phyloP scores from a whole-genome alignment of 2,797 vertebrate species.

The Mormyrops boulengeri region DNA sequence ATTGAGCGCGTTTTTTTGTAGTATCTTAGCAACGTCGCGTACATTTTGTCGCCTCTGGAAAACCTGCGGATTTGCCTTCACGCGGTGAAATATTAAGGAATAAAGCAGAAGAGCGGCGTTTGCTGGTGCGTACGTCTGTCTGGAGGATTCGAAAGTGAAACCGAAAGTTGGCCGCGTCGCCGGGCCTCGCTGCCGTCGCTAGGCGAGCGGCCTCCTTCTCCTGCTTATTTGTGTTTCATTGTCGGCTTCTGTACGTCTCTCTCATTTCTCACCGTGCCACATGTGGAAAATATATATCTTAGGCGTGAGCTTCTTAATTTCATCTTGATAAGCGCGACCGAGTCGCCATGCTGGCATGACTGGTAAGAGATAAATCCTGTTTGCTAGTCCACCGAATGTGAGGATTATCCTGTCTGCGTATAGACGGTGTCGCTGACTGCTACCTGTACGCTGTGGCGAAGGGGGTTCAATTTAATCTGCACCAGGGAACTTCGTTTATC shows the following conservation, averaged over 20 bases:
- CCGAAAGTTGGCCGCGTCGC: neutral
- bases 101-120: neutral
- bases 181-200: neutral
- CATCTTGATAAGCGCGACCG: neutral
- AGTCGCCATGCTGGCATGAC: neutral
- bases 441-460: neutral
- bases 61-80: neutral
- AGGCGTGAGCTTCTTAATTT: neutral
- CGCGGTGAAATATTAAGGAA: neutral
- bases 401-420: neutral
- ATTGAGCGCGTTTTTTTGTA: neutral
- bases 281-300: neutral
- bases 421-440: neutral
- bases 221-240: neutral
- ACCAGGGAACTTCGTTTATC: too few relatives aligned
- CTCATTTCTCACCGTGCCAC: neutral
- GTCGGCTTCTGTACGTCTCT: neutral
- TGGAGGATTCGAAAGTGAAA: neutral
- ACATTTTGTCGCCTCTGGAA: neutral
- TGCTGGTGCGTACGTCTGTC: neutral
- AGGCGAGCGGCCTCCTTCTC: neutral
- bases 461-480: too few relatives aligned
- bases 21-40: slow-evolving; percentile 24
- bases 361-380: neutral
- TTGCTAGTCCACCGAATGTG: neutral